Evolutionary conservation across 2,797 vertebrate genomes (phyloP).

Genomic region (Sebastes steindachneri): DNA sequence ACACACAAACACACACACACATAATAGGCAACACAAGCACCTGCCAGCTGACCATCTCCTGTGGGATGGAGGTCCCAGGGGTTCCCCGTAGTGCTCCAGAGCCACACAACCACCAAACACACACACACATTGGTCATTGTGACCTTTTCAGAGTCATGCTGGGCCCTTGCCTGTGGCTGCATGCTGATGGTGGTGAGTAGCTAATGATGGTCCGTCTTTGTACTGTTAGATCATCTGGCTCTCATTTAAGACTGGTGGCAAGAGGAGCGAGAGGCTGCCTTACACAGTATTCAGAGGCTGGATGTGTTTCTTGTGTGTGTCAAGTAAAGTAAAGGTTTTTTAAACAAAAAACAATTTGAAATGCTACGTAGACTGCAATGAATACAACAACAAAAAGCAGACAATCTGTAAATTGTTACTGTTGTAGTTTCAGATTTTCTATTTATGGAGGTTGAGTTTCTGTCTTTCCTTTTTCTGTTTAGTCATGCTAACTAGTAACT

Average conservation of each 20-base stretch:
- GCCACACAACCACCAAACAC: constrained; percentile 25
- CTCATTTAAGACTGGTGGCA: constrained; percentile 38
- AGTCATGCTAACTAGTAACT: not conserved
- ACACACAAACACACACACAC: constrained; percentile 8
- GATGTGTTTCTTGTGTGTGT: constrained; percentile 1
- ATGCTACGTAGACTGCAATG: too few relatives aligned
- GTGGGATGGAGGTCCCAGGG: constrained; percentile 34
- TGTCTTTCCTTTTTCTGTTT: constrained; percentile 6
- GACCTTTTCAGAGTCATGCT: constrained; percentile 52
- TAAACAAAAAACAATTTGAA: not conserved
- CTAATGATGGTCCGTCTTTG: constrained; percentile 42
- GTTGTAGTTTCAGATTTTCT: not conserved
- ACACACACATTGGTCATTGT: constrained; percentile 8
- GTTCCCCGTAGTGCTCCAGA: constrained; percentile 10
- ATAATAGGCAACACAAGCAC: constrained; percentile 23
- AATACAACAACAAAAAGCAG: not conserved
- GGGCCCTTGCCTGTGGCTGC: constrained; percentile 33
- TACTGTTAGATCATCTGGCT: constrained; percentile 55
- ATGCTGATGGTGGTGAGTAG: constrained; percentile 37
- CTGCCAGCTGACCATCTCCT: constrained; percentile 63
- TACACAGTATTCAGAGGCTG: constrained; percentile 3
- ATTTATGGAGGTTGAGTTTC: not conserved
- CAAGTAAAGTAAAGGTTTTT: not conserved
- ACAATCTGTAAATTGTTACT: not conserved
- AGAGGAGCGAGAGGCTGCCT: not conserved